Evolutionary conservation across 30 jellyfish, hydroid and myxozoan genomes (phyloP).

Genomic region (Clytia hemisphaerica): DNA sequence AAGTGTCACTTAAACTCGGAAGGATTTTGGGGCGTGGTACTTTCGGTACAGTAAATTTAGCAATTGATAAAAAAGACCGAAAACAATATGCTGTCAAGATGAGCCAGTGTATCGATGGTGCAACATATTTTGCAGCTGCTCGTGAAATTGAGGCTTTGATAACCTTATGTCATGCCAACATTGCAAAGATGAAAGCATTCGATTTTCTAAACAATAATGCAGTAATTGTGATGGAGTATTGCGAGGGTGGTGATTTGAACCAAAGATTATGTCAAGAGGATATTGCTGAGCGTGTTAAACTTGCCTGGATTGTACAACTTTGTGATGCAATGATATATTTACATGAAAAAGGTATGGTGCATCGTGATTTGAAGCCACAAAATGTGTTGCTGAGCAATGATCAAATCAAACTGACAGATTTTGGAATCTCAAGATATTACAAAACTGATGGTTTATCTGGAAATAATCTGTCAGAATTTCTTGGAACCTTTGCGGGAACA

Average conservation of each 20-base stretch:
- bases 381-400: constrained; percentile 34
- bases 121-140: constrained; percentile 18
- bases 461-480: constrained; percentile 6
- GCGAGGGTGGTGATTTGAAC: constrained; percentile 51
- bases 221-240: constrained; percentile 44
- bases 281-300: background rate
- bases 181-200: constrained; percentile 35
- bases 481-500: constrained; percentile 58
- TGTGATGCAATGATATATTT: constrained; percentile 32
- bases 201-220: constrained; percentile 21
- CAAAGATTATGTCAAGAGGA: background rate
- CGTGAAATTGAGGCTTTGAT: constrained; percentile 37
- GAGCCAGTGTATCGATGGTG: background rate
- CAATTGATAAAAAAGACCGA: constrained; percentile 31
- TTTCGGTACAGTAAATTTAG: constrained; percentile 49
- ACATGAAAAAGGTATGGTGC: constrained; percentile 35
- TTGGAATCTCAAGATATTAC: constrained; percentile 56
- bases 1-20: constrained; percentile 1
- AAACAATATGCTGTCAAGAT: constrained; percentile 30
- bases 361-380: constrained; percentile 60
- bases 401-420: constrained; percentile 48
- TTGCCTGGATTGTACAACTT: constrained; percentile 50
- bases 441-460: constrained; percentile 1
- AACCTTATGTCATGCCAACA: constrained; percentile 14
- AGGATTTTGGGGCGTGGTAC: constrained; percentile 49